Evolutionary conservation across 1,140 invertebrate species (phyloP), one percentile per base, ranked within the genome.

Genomic region (Manduca sexta): DNA sequence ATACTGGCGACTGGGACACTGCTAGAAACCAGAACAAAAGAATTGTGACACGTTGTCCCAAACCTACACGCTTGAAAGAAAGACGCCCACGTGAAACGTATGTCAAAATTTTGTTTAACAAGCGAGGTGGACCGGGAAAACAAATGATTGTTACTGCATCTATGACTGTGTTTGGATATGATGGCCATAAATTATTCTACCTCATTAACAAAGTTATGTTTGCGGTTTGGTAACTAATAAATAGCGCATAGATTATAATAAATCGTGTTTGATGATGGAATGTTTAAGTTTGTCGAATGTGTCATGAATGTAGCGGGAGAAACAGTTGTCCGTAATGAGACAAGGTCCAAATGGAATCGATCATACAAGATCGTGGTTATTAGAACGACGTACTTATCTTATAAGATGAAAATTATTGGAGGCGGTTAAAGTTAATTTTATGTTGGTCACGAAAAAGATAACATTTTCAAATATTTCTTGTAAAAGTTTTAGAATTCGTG

Each of bases 21-120:
- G 52, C 54, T 55, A 51, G 53, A 60, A 61, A 48, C 43, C 37
- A 57, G 53, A 68, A 74, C 70, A 74, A 74, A 70, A 56, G 64
- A 65, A 60, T 61, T 56, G 45, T 39, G 39, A 47, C 56, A 65
- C 50, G 58, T 65, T 64, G 61, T 35, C 44, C 35, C 52, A 49
- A 56, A 39, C 62, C 62, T 59, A 71, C 61, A 57, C 60, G 49
- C 44, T 52, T 21, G 46, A 51, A 48, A 58, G 34, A 57, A 61
- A 53, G 49, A 60, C 66, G 50, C 69, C 69, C 48, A 73, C 69
- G 49, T 13, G 16, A 17, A n/a, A 21, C n/a, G 33, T 54, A 57
- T 64, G 64, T 75, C 69, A 69, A 72, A 65, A 66, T 68, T 68
- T 68, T 63, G 61, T 73, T 50, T 73, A 68, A 70, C 69, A 73